phyloP scores from a whole-genome alignment of 92 coral and sea anemone species.

The Siderastrea radians region DNA sequence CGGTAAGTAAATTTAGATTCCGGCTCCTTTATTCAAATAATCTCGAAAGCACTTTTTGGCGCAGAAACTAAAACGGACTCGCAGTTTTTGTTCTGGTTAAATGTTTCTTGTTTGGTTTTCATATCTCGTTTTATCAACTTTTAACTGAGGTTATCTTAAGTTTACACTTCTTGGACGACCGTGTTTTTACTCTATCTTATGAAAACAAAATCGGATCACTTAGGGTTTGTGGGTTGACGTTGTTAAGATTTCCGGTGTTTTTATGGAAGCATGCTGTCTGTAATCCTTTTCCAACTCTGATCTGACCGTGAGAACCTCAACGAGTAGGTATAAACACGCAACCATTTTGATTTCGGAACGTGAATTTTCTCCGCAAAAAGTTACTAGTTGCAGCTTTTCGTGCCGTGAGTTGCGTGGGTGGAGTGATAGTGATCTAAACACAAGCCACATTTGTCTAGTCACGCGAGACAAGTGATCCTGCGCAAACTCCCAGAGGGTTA shows the following conservation, averaged over 20 bases:
- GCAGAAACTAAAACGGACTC: background rate
- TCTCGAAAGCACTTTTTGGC: background rate
- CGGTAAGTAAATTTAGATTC: background rate
- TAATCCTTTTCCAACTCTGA: background rate
- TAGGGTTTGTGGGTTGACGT: constrained; percentile 12
- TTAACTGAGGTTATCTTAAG: background rate
- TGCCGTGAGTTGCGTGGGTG: background rate
- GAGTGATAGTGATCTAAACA: background rate
- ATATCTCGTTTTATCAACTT: background rate
- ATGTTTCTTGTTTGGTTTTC: background rate
- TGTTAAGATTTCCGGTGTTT: constrained; percentile 22
- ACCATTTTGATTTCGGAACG: background rate
- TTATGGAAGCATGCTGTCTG: background rate
- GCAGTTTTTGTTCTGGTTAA: background rate
- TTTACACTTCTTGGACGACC: background rate
- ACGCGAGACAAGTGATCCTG: background rate
- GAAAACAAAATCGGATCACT: constrained; percentile 20
- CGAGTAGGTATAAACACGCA: background rate
- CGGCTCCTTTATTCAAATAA: background rate
- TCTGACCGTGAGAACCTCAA: constrained; percentile 7
- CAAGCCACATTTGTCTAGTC: background rate
- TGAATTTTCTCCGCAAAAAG: background rate
- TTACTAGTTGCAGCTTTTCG: background rate
- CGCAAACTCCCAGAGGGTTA: background rate
- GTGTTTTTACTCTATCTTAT: background rate